Evolutionary conservation across 1,140 invertebrate genomes (phyloP), one percentile per base, ranked within the genome.

Genomic region (Atopsyche davidsoni): DNA sequence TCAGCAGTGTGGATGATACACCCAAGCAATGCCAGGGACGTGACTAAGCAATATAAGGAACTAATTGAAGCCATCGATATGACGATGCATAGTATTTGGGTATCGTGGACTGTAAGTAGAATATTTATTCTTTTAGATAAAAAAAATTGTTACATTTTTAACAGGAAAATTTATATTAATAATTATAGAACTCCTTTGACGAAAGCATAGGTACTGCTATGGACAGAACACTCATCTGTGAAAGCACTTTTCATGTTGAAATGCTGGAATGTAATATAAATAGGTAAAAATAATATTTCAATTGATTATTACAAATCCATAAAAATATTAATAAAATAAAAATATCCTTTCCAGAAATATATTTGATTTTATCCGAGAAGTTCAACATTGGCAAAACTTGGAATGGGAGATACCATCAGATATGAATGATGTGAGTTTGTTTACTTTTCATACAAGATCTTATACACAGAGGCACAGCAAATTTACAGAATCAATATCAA

Each of bases 231-330:
- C 63, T 92, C 32, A 82, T 92, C 73, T 71, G 76, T 35, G 78
- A 79, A 21, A 86, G 80, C 60, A 64, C 66, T 4, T 75, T 76
- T 47, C 77, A 76, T 54, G 75, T 70, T 35, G 81, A 82, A 2
- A 68, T 87, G 38, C 61, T 92, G 35, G 85, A 90, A 66, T 83
- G 82, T 60, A 91, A 91, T 64, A 84, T 92, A 47, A 83, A 90
- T 67, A 75, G 74, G 81, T 83, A 70, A 64, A 65, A 39, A 32
- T 36, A 47, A 21, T 52, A 23, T 17, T 13, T 35, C 14, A 23
- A 55, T 19, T 11, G 23, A 22, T 45, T 31, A 28, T 45, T 32
- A 31, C 11, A 32, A 31, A 31, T 17, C n/a, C 18, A 23, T 17
- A 21, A 14, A 53, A 23, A 31, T 10, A 38, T 43, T 57, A 28